These are phyloP conservation scores for Furcifer pardalis DNA, from an alignment of 2,797 vertebrate genomes.

Conservation along the genomic window DNA sequence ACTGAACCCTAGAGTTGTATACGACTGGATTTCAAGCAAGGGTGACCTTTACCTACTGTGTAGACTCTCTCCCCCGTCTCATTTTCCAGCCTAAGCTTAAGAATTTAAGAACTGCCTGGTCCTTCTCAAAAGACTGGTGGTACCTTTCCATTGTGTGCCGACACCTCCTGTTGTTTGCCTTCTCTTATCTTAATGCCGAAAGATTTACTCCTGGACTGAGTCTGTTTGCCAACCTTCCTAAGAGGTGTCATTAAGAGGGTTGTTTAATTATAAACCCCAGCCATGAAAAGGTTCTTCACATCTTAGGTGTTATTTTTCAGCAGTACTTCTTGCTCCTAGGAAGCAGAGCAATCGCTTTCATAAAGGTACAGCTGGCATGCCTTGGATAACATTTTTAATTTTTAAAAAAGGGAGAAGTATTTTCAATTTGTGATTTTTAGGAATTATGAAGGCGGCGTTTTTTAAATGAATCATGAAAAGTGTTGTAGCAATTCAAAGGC, in stretches of 20 bases:
- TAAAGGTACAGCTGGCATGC: too few species aligned
- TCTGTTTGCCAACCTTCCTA: slow-evolving; percentile 59
- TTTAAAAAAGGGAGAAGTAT: neutral
- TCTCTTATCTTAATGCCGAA: slow-evolving; percentile 18
- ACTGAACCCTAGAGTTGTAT: too few species aligned
- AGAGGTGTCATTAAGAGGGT: slow-evolving; percentile 49
- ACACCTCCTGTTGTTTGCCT: slow-evolving; percentile 26
- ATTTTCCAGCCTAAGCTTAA: too few species aligned
- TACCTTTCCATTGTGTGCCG: neutral
- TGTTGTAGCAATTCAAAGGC: too few species aligned
- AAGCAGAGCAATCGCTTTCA: neutral
- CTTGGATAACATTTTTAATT: neutral
- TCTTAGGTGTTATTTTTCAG: slow-evolving; percentile 2
- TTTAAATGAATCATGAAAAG: too few species aligned
- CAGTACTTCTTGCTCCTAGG: slow-evolving; percentile 41
- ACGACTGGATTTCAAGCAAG: too few species aligned
- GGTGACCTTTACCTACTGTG: too few species aligned
- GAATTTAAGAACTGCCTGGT: neutral
- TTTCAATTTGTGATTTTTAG: too few species aligned
- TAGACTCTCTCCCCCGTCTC: neutral
- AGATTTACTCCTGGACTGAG: slow-evolving; percentile 28
- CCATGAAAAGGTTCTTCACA: slow-evolving; percentile 43
- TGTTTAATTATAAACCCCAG: slow-evolving; percentile 61
- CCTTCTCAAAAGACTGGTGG: neutral
- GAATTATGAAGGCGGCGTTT: too few species aligned